A percentile compares a stretch with the other conserved stretches of the same genome.
These are phyloP conservation scores for Oryctolagus cuniculus DNA, from an alignment of 2,113 vertebrate species.

Conservation along the genomic window mOryCun1.1 NC_091435.1:10074001-10074500, in stretches of 20 bases:
- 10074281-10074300: not conserved
- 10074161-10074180: not conserved
- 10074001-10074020: not conserved
- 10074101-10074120: not conserved
- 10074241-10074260: not conserved
- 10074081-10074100: not conserved
- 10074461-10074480: slow-evolving; percentile 75
- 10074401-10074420: not conserved
- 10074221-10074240: not conserved
- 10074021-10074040: not conserved
- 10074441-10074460: not conserved
- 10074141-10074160: not conserved
- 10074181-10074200: not conserved
- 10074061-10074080: not conserved
- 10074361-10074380: not conserved
- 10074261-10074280: not conserved
- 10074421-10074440: slow-evolving; percentile 74
- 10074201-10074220: rapidly evolving
- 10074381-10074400: slow-evolving; percentile 21
- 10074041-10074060: not conserved
- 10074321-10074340: not conserved
- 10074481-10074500: slow-evolving; percentile 75
- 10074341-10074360: not conserved
- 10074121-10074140: not conserved
- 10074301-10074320: not conserved